Base-by-base conservation (phyloP, 2,797 vertebrate genomes). In the Emydoidea blandingii region DNA sequence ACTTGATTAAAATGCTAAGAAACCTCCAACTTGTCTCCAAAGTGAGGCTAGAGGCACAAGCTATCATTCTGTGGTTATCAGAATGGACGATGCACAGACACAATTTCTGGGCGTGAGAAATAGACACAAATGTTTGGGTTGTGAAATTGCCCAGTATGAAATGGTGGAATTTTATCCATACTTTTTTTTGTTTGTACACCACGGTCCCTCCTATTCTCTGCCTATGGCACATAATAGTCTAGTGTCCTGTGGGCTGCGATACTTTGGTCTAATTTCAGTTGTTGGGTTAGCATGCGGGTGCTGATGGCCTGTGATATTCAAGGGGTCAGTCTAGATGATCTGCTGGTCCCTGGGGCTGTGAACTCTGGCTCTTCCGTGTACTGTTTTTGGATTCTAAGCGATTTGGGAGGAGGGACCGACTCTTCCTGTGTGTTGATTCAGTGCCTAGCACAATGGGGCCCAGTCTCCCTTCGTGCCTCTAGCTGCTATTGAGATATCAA, bases 351-450 rank as follows among this genome's bases (percentile, higher is more conserved):
- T 16, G 34, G 31, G 16, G 62, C 31, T 15, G 7, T 16, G 34
- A 9, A 34, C 62, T n/a, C 62, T 34, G 59, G 34, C 59, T 91
- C 31, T 80, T 18, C 62, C 78, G 31, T 29, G 23, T n/a, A 18
- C 3, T 11, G 3, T 62, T 57, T 25, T 27, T 27, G 41, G 62
- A 1, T 11, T 9, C 14, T n/a, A 2, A 12, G n/a, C 2, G 2
- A 8, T 68, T 18, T 21, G 47, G 47, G 54, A 68, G 6, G 0
- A 1, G 31, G 18, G 49, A 19, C 0, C 0, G 44, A 37, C 34
- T 50, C 34, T 29, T 57, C 21, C 25, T 11, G 1, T 11, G 12
- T 52, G 29, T 5, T 68, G 79, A 56, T 25, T 0, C 6, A 5
- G 16, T 8, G 31, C 34, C 62, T 68, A 68, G 34, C 62, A 37